Evolutionary conservation across 2,113 vertebrate species (phyloP), one percentile per base, ranked within the genome.

Genomic region (Ameiurus melas): DNA sequence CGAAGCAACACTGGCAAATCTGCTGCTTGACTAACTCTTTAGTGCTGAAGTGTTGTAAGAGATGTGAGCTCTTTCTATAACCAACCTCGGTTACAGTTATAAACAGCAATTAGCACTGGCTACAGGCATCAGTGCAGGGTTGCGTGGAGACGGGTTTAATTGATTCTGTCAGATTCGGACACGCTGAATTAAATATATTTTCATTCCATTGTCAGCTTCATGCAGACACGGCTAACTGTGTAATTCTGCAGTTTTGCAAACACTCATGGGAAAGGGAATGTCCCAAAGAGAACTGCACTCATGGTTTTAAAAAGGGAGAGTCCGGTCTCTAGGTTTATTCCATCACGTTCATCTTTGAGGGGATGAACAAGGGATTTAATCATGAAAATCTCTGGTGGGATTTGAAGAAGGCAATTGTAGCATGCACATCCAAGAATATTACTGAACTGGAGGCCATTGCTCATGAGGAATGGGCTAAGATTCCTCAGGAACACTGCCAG

Each of bases 361-460:
- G 43, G 47, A 55, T 58, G 80, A 89, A 84, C 77, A 66, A 64
- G n/a, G n/a, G 39, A 43, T 43, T 43, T 43, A 43, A 43, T 43
- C 39, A 43, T 43, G 39, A 43, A 43, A 43, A 43, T 43, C 39
- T 43, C 39, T 43, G 39, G 4, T 43, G 39, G 39, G 39, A 43
- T 43, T 43, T 43, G 39, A 43, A 43, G 39, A 43, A 43, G 39
- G 39, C 39, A 4, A 0, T 4, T 43, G 39, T 0, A 4, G 4
- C 39, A 43, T 4, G 39, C 39, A 43, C 4, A 43, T 4, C 39
- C 39, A 43, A 4, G 39, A 43, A 43, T 4, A 43, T 43, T 43
- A 43, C 39, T 43, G 39, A 43, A 43, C 39, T 43, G 4, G 39
- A 43, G 39, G 4, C 39, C 39, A 43, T 43, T 43, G 39, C 39